Percentiles rank a stretch among this genome's conserved stretches.
Evolutionary conservation across 2,113 vertebrate species (phyloP).

Genomic region (Ictalurus punctatus): DNA sequence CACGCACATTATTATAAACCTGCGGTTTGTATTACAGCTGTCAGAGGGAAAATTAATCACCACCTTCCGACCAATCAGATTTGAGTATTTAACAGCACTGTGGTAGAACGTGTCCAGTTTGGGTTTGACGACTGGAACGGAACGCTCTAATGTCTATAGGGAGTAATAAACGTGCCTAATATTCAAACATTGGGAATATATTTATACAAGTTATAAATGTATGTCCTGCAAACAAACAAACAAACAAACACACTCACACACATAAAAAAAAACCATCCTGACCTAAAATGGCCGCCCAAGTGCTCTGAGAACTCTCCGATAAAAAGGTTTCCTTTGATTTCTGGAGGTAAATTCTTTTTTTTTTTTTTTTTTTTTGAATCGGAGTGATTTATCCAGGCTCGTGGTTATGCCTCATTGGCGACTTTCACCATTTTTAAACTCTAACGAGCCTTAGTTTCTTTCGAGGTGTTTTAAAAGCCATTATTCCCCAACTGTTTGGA

Average conservation of each 20-base stretch:
- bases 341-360: not conserved
- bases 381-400: constrained; percentile 4
- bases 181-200: not conserved
- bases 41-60: not conserved
- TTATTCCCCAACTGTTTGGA: constrained; percentile 37
- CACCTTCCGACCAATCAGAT: not conserved
- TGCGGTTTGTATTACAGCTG: not conserved
- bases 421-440: constrained; percentile 31
- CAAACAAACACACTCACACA: too few species aligned
- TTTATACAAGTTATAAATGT: not conserved
- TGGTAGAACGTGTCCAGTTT: not conserved
- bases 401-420: constrained; percentile 23
- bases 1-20: not conserved
- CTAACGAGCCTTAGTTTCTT: constrained; percentile 19
- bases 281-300: not conserved
- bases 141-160: not conserved
- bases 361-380: not conserved
- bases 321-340: constrained; percentile 6
- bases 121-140: too few species aligned
- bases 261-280: not conserved
- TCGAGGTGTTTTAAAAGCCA: constrained; percentile 38
- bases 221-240: not conserved
- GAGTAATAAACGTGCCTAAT: not conserved
- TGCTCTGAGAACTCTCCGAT: not conserved
- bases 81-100: not conserved